These are phyloP conservation scores for Amphiprion clarkii DNA, from an alignment of 2,797 vertebrate species.

Conservation along the genomic window DNA sequence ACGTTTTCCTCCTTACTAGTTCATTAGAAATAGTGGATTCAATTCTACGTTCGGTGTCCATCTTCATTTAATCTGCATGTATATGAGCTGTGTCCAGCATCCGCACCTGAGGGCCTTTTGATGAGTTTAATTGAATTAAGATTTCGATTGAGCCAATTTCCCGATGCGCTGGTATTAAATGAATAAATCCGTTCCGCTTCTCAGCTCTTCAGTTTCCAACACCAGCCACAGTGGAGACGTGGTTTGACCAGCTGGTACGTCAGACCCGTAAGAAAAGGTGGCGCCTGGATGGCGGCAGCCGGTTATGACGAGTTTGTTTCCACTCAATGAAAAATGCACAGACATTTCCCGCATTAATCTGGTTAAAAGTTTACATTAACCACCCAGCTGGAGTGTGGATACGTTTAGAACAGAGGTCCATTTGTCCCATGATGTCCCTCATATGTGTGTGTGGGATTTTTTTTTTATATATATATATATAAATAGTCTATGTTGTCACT, in stretches of 20 bases:
- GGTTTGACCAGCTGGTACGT: background rate
- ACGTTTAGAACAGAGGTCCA: background rate
- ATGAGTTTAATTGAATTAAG: conserved; percentile 4
- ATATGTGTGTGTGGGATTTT: background rate
- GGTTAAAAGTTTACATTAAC: background rate
- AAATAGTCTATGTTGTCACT: background rate
- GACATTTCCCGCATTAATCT: background rate
- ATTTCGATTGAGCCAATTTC: conserved; percentile 16
- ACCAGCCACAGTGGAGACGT: background rate
- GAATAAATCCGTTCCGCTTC: conserved; percentile 9
- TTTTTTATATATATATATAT: background rate
- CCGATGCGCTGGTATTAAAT: background rate
- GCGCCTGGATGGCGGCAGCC: background rate
- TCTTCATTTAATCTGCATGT: background rate
- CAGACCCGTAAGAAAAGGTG: background rate
- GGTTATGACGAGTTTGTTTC: conserved; percentile 5
- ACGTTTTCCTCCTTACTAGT: background rate
- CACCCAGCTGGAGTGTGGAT: background rate
- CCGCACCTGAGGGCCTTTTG: background rate
- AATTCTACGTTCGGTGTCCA: background rate
- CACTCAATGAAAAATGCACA: background rate
- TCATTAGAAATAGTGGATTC: conserved; percentile 16
- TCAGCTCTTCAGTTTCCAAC: conserved; percentile 1
- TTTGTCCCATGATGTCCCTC: no score
- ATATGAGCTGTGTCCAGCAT: background rate